Evolutionary conservation across 2,888 invertebrate genomes (phyloP).

Genomic region (Drosophila birchii): DNA sequence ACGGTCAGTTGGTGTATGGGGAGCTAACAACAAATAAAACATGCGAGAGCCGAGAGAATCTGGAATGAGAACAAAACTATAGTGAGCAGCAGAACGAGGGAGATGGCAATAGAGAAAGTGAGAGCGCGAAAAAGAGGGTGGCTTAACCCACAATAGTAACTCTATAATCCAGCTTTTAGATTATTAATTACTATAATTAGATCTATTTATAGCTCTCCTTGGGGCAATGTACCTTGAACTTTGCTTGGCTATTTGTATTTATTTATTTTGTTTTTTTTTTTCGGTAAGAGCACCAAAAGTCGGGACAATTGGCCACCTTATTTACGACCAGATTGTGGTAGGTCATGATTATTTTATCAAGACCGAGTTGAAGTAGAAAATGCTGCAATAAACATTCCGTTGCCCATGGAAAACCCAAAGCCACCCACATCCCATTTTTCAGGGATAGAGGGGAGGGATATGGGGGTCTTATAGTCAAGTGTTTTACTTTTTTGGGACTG

Average conservation of each 20-base stretch:
- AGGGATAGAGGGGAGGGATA: constrained; percentile 7
- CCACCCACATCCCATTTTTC: constrained; percentile 17
- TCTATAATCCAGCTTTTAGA: not conserved
- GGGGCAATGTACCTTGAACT: not conserved
- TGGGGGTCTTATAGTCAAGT: constrained; percentile 62
- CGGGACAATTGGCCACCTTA: constrained; percentile 44
- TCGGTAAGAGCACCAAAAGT: constrained; percentile 5
- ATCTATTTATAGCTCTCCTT: not conserved
- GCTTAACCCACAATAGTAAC: not conserved
- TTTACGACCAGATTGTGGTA: constrained; percentile 68
- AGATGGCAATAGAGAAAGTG: not conserved
- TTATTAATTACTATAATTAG: constrained; percentile 1
- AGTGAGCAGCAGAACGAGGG: not conserved
- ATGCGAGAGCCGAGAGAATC: constrained; percentile 10
- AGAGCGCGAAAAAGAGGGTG: constrained; percentile 6
- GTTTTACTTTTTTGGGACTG: constrained; percentile 72
- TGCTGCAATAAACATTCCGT: constrained; percentile 54
- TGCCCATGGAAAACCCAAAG: constrained; percentile 35
- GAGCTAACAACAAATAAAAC: constrained; percentile 19
- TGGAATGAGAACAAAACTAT: constrained; percentile 31
- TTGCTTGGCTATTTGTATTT: not conserved
- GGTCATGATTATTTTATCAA: constrained; percentile 75
- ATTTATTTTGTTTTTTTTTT: not conserved
- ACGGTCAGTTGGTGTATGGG: constrained; percentile 35
- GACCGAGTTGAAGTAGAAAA: constrained; percentile 43